These are phyloP conservation scores for Peromyscus californicus DNA, from an alignment of 2,113 vertebrate genomes.

Conservation along the genomic window DNA sequence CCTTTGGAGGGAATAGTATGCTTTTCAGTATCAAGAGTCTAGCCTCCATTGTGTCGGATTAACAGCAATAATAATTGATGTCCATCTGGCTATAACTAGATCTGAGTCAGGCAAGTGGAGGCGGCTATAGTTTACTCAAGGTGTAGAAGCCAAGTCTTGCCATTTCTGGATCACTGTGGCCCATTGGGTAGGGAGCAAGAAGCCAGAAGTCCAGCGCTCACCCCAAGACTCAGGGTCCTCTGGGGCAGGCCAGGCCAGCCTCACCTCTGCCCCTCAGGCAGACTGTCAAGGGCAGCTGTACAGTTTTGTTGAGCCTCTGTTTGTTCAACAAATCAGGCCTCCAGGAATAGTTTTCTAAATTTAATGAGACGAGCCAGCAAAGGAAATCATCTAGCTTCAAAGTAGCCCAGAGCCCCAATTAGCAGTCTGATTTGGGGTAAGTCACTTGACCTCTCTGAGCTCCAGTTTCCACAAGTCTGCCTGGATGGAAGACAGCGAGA, in stretches of 20 bases:
- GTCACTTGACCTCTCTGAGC: background rate
- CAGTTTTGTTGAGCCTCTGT: background rate
- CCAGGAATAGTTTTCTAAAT: background rate
- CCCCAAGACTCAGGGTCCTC: background rate
- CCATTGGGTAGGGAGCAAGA: background rate
- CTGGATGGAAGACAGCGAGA: background rate
- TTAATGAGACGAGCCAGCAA: conserved; percentile 11
- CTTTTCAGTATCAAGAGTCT: conserved; percentile 61
- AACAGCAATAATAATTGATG: conserved; percentile 56
- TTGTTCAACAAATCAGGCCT: background rate
- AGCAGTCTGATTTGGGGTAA: background rate
- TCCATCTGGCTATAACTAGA: conserved; percentile 35
- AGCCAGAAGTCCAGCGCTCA: background rate
- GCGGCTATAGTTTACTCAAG: background rate
- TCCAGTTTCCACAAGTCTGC: background rate
- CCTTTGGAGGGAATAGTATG: conserved; percentile 25
- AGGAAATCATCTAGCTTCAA: background rate
- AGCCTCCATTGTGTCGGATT: conserved; percentile 54
- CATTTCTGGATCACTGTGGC: background rate
- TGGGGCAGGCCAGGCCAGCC: background rate
- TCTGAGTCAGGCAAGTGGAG: conserved; percentile 29
- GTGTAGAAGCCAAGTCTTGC: background rate
- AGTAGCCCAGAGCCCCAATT: background rate
- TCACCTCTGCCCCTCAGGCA: background rate
- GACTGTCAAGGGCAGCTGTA: background rate